Evolutionary conservation across 1,140 invertebrate species (phyloP).

Genomic region (Macrobrachium nipponense): DNA sequence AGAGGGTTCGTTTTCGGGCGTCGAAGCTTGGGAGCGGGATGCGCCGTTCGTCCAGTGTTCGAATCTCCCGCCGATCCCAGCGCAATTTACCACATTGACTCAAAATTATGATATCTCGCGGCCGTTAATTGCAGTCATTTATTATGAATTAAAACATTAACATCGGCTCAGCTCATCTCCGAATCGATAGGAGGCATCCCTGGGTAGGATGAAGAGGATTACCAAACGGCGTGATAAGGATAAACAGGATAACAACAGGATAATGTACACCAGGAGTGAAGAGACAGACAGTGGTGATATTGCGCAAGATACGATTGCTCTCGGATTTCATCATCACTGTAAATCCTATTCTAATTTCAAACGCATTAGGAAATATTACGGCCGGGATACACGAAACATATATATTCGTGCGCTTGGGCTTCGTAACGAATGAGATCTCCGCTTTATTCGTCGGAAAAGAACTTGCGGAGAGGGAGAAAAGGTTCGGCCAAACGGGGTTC

Average conservation of each 20-base stretch:
- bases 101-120: conserved; percentile 62
- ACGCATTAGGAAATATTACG: conserved; percentile 8
- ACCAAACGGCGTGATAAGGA: conserved; percentile 7
- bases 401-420: background rate
- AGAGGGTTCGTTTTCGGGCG: conserved; percentile 8
- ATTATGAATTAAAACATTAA: conserved; percentile 64
- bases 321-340: conserved; percentile 4
- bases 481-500: background rate
- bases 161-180: conserved; percentile 57
- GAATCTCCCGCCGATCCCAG: conserved; percentile 53
- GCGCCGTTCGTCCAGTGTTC: conserved; percentile 37
- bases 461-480: conserved; percentile 2
- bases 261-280: conserved; percentile 4
- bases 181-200: conserved; percentile 35
- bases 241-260: conserved; percentile 7
- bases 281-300: conserved; percentile 26
- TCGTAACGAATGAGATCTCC: too few species aligned
- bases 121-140: conserved; percentile 63
- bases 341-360: background rate
- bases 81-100: conserved; percentile 63
- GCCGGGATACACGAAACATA: conserved; percentile 2
- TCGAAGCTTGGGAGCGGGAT: conserved; percentile 1
- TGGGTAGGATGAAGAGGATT: conserved; percentile 12
- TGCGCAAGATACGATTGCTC: conserved; percentile 5
- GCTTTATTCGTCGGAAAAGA: background rate